phyloP scores from a whole-genome alignment of 2,888 invertebrate species.

The Pseudococcus viburni region DNA sequence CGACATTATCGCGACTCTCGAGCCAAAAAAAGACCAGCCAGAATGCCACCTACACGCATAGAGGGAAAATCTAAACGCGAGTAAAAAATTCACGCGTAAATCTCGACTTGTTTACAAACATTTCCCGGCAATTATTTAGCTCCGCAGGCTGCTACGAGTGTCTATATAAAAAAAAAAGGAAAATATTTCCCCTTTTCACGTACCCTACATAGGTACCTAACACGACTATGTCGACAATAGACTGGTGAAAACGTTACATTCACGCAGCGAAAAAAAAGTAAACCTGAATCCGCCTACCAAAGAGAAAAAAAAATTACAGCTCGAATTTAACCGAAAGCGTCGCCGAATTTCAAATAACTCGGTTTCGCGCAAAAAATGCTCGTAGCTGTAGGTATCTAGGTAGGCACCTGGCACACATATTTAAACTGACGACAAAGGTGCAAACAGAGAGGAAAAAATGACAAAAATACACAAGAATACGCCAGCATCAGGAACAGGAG shows the following conservation, averaged over 20 bases:
- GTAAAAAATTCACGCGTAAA: constrained; percentile 20
- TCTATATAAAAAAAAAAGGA: background rate
- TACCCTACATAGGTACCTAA: background rate
- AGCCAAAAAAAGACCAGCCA: background rate
- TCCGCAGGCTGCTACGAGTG: background rate
- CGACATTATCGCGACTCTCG: background rate
- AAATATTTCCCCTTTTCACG: background rate
- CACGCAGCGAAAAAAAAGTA: background rate
- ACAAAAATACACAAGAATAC: background rate
- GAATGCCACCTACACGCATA: background rate
- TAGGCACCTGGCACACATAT: background rate
- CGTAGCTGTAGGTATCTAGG: background rate
- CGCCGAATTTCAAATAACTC: background rate
- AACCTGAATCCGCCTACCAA: background rate
- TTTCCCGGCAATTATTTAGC: constrained; percentile 3
- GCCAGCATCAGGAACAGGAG: too few relatives aligned
- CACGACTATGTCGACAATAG: background rate
- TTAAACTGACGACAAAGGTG: background rate
- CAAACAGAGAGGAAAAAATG: background rate
- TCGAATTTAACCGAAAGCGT: background rate
- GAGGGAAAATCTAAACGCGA: background rate
- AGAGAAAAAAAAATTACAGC: background rate
- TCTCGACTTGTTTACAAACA: constrained; percentile 22
- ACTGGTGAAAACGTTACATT: background rate
- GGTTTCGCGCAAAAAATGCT: background rate